Evolutionary conservation across 2,888 invertebrate species (phyloP).

Genomic region (Caenorhabditis virilis): DNA sequence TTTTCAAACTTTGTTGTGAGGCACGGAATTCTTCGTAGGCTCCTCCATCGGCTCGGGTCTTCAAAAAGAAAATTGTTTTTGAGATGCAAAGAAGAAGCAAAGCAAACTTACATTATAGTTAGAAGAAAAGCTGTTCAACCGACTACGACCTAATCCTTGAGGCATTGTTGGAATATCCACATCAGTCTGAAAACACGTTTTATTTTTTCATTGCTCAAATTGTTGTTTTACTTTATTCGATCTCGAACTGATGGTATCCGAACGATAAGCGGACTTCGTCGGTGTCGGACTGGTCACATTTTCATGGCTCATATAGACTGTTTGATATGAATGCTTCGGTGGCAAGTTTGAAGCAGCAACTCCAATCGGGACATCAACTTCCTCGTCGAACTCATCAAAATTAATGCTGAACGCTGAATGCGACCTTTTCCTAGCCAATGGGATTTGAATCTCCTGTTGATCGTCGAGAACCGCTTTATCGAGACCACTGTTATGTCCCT

Average conservation of each 20-base stretch:
- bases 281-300: conserved; percentile 3
- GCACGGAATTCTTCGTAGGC: conserved; percentile 17
- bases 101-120: neutral
- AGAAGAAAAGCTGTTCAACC: neutral
- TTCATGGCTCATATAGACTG: conserved; percentile 14
- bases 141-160: no score
- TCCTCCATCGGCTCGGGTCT: conserved; percentile 19
- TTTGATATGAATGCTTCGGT: conserved; percentile 10
- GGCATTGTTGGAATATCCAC: no score
- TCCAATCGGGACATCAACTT: neutral
- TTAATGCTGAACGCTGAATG: no score
- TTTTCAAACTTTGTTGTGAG: conserved; percentile 6
- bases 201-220: neutral
- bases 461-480: neutral
- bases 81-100: neutral
- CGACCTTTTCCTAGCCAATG: no score
- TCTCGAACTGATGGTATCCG: neutral
- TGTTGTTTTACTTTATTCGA: neutral
- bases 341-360: neutral
- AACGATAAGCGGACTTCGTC: neutral
- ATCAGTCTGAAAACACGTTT: neutral
- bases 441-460: neutral
- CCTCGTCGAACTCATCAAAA: neutral
- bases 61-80: no score
- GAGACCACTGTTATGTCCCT: neutral